These are phyloP conservation scores for Garrulus glandarius DNA, from an alignment of 2,797 vertebrate species.

Conservation along the genomic window DNA sequence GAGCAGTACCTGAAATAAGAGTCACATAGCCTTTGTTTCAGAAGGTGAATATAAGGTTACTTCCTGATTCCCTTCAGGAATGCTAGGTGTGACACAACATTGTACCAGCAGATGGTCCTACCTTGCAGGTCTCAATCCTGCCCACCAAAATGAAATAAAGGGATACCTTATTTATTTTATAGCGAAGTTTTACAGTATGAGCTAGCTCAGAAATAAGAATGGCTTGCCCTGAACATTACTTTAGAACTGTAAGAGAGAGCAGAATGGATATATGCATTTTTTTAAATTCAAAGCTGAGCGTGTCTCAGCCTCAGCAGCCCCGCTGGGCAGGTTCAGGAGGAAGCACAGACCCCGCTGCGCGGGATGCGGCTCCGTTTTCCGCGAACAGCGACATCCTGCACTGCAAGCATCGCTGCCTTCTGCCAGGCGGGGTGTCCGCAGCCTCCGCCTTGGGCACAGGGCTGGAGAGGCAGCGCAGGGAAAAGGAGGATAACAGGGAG, in stretches of 20 bases:
- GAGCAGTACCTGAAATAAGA: not conserved
- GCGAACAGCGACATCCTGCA: not conserved
- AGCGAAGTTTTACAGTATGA: not conserved
- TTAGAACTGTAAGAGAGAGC: not conserved
- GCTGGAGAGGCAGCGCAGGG: accelerated
- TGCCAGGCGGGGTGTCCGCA: not conserved
- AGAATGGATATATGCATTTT: accelerated
- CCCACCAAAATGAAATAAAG: not conserved
- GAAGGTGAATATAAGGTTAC: not conserved
- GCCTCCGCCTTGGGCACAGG: not conserved
- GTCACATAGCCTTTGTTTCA: not conserved
- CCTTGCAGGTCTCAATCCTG: not conserved
- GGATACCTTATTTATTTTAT: not conserved
- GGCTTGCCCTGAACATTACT: not conserved
- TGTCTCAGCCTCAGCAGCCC: not conserved
- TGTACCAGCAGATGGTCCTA: not conserved
- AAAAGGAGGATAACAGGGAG: not conserved
- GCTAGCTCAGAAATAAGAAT: not conserved
- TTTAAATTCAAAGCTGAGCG: not conserved
- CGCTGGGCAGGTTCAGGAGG: not conserved
- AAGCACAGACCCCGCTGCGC: not conserved
- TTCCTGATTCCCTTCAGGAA: not conserved
- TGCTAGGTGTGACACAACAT: not conserved
- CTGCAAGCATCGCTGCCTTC: not conserved
- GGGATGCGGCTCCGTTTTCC: not conserved